A percentile compares a stretch with the other conserved stretches of the same genome.
Conservation (phyloP, 2,888 invertebrate genomes). For the Halictus quadricinctus region DNA sequence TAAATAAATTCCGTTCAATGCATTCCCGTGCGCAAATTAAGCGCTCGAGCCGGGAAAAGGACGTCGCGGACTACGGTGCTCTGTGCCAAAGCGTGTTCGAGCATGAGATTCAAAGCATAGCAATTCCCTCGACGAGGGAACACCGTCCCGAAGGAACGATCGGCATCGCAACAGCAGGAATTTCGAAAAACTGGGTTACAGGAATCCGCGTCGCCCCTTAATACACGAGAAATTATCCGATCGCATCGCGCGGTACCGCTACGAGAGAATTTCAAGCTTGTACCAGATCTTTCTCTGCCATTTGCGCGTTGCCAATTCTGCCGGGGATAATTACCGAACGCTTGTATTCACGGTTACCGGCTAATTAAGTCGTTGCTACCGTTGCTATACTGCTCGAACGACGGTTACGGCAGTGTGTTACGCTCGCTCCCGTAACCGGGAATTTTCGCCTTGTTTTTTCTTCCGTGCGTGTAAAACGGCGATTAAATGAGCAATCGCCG, state of each 20-base stretch:
- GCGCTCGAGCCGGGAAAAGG: neutral
- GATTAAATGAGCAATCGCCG: neutral
- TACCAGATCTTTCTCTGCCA: neutral
- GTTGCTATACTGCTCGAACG: neutral
- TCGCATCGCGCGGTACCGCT: neutral
- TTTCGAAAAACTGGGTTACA: neutral
- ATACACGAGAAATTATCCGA: neutral
- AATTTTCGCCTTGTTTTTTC: neutral
- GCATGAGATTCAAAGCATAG: neutral
- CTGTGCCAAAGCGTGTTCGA: neutral
- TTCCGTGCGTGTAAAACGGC: neutral
- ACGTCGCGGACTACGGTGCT: neutral
- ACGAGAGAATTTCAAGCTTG: neutral
- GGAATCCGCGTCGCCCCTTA: neutral
- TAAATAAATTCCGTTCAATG: neutral
- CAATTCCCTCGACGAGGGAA: neutral
- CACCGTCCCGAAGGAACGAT: neutral
- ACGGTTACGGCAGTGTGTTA: neutral
- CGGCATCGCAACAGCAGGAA: neutral
- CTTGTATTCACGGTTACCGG: neutral
- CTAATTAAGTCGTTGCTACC: neutral
- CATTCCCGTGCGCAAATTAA: neutral
- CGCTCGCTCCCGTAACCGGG: neutral
- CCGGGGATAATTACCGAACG: neutral
- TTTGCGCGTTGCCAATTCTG: neutral